Evolutionary conservation across 2,113 vertebrate species (phyloP), one percentile per base, ranked within the genome.

Genomic region (Leptobrachium ailaonicum): DNA sequence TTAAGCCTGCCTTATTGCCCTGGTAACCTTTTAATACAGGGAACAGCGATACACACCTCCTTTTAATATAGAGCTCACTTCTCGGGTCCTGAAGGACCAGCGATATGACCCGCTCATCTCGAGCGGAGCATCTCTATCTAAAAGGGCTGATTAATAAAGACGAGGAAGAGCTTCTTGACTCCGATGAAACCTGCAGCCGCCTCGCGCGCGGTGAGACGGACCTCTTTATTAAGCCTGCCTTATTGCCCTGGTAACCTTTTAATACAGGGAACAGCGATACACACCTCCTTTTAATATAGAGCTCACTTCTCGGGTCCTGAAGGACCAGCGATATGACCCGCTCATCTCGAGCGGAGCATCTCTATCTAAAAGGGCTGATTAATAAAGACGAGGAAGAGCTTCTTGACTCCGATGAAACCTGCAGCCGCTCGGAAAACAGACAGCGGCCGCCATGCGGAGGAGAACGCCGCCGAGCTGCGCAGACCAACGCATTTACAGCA

Each of bases 161-260:
- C 10, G 56, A 54, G 56, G 56, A 60, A 13, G 56, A 11, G 56
- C 2, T 60, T 60, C 56, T 60, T 14, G 56, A 14, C 56, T 60
- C 8, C 56, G 3, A 8, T 12, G 13, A 14, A 60, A 60, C 10
- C n/a, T n/a, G n/a, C 14, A 14, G 43, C 68, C 14, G 43, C 44
- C 45, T 71, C 10, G 0, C 1, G 43, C 43, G 13, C 1, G 2
- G 44, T 47, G 43, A 70, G 1, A 71, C 41, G 2, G 6, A 14
- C 41, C n/a, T 3, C 62, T 64, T 40, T 64, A 40, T 40, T 64
- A 20, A 64, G n/a, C 5, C 32, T 8, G 62, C 14, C n/a, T 64
- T 64, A 64, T 64, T 64, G 62, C 41, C 67, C 42, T 45, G 41
- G 43, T 69, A 69, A 69, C 67, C 41, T 45, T 45, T 45, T 6